Conservation (phyloP, 2,888 invertebrate genomes). For the Campopleginae sp. region DNA sequence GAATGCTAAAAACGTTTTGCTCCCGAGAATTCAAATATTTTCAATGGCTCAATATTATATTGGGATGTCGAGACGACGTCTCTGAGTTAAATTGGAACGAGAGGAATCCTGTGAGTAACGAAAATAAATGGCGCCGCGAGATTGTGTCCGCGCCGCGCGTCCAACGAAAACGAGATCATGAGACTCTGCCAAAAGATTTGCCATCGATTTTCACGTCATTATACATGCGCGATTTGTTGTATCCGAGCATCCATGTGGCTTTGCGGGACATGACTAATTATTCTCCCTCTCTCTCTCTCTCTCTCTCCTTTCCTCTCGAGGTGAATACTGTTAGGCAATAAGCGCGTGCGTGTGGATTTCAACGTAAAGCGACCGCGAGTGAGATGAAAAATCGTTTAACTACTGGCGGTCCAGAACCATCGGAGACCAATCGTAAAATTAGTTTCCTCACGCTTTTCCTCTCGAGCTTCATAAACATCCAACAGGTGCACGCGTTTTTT, state of each 20-base stretch:
- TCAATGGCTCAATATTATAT: no score
- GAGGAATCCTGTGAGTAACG: not conserved
- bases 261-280: slow-evolving; percentile 45
- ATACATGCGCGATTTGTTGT: not conserved
- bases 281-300: slow-evolving; percentile 29
- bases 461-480: not conserved
- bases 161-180: slow-evolving; percentile 17
- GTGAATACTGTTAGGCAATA: slow-evolving; percentile 40
- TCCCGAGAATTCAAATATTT: not conserved
- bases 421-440: slow-evolving; percentile 57
- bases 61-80: slow-evolving; percentile 24
- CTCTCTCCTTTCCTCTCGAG: slow-evolving; percentile 15
- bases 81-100: slow-evolving; percentile 30
- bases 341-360: not conserved
- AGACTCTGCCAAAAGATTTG: slow-evolving; percentile 61
- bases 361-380: slow-evolving; percentile 12
- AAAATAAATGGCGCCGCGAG: slow-evolving; percentile 63
- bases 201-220: slow-evolving; percentile 44
- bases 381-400: slow-evolving; percentile 35
- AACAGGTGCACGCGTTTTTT: slow-evolving; percentile 30
- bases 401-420: slow-evolving; percentile 26
- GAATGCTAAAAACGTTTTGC: not conserved
- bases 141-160: not conserved
- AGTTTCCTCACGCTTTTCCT: slow-evolving; percentile 37
- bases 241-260: slow-evolving; percentile 6